Evolutionary conservation across 2,113 vertebrate species (phyloP).

Genomic region (Chaenogobius annularis): DNA sequence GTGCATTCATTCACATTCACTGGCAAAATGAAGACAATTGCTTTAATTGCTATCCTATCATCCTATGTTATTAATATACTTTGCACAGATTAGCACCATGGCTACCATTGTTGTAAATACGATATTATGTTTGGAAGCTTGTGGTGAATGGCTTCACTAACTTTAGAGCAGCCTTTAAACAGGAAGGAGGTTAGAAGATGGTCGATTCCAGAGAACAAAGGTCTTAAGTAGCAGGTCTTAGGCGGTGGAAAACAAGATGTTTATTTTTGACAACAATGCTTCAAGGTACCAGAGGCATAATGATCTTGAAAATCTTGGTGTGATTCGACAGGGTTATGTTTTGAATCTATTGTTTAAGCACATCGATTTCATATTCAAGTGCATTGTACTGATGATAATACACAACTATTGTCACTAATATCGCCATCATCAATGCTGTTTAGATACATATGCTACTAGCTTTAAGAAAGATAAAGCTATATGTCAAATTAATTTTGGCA

Average conservation of each 20-base stretch:
- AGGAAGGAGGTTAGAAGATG: background rate
- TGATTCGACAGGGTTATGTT: background rate
- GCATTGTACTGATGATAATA: background rate
- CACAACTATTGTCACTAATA: background rate
- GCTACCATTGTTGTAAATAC: no score
- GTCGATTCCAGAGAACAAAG: background rate
- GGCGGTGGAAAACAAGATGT: background rate
- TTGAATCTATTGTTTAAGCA: background rate
- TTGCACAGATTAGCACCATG: background rate
- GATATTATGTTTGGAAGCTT: no score
- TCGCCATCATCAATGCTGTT: background rate
- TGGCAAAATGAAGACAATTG: no score
- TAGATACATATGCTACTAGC: background rate
- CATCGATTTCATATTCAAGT: background rate
- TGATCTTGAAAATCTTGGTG: background rate
- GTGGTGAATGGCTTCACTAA: background rate
- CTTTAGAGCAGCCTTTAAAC: background rate
- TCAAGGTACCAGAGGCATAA: background rate
- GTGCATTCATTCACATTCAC: no score
- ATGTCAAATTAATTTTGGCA: background rate
- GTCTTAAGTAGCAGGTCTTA: background rate
- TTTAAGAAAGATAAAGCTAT: background rate
- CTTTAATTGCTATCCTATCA: no score
- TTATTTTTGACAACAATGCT: slow-evolving; percentile 6
- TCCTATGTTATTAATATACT: no score